Evolutionary conservation across 2,888 invertebrate species (phyloP), one percentile per base, ranked within the genome.

Genomic region (Entomobrya multifasciata): DNA sequence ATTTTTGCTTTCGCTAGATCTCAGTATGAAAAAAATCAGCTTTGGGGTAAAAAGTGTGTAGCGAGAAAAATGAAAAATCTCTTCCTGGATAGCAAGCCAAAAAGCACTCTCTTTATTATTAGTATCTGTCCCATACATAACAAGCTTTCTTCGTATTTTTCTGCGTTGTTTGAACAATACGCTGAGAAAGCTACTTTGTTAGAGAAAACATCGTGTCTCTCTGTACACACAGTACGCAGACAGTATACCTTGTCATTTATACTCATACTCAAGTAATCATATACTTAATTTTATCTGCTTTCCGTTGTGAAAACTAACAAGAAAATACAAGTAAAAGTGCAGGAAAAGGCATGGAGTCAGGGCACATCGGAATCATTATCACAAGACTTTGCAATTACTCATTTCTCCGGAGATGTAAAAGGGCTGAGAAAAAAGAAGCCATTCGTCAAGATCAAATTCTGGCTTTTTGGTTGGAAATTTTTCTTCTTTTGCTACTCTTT

Each of bases 361-460:
- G 72, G 77, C 65, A 77, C 62, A 86, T 83, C 80, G 86, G 87
- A 88, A 86, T 89, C 88, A 90, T 90, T 90, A 90, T 90, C 90
- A 84, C 83, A 78, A 80, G 80, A 85, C 87, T 88, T 84, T 87
- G 88, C 88, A 89, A 90, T 90, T 90, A 89, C 88, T 90, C 90
- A 90, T 90, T 89, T 88, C 84, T 65, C 84, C 81, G 76, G 77
- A 77, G 77, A 84, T 55, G 74, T 55, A 83, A 52, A 81, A 72
- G 74, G 60, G 27, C 57, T 55, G 74, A 65, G 83, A 76, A 88
- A 89, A 90, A 89, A 90, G 88, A 88, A 88, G 87, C 89, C 89
- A 90, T 90, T 90, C 90, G 90, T 90, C 90, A 90, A 90, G 90
- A 89, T 90, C 90, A 90, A 89, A 84, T 86, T 85, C 8, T 15